Percentiles rank a stretch among this genome's conserved stretches.
Evolutionary conservation across 2,797 vertebrate species (phyloP).

Genomic region (Uromys caudimaculatus): DNA sequence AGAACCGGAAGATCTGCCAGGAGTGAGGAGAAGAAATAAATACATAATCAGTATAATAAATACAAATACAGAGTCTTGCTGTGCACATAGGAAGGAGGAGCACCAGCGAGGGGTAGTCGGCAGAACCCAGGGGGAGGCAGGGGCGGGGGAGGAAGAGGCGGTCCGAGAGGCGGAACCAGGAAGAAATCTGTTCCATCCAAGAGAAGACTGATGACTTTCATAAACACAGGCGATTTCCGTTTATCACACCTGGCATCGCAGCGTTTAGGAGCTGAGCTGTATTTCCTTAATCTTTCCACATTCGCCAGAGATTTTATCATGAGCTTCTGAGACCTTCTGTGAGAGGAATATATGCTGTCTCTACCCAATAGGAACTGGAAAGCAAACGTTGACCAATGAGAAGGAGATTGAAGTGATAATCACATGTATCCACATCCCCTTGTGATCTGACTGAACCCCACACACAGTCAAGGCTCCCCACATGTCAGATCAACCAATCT

Average conservation of each 20-base stretch:
- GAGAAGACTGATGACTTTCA: not conserved
- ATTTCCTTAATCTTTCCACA: not conserved
- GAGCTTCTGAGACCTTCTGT: not conserved
- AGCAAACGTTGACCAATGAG: not conserved
- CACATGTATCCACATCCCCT: not conserved
- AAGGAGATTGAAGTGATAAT: not conserved
- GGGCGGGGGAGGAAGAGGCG: too few species aligned
- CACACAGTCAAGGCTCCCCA: too few species aligned
- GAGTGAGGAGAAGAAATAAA: not conserved
- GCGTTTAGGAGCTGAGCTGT: not conserved
- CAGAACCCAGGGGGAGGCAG: accelerated
- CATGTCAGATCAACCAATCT: not conserved
- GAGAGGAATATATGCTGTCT: not conserved
- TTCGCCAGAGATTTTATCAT: not conserved
- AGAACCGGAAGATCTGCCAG: not conserved
- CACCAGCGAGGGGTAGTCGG: not conserved
- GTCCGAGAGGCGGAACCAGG: not conserved
- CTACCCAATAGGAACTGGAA: not conserved
- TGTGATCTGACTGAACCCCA: not conserved
- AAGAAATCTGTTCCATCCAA: not conserved
- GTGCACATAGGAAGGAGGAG: not conserved
- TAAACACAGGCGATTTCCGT: not conserved
- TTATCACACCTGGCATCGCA: not conserved
- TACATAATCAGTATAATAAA: not conserved
- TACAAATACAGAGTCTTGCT: not conserved